Evolutionary conservation across 2,797 vertebrate genomes (phyloP), one percentile per base, ranked within the genome.

Genomic region (Pangasius sanitwongsei): DNA sequence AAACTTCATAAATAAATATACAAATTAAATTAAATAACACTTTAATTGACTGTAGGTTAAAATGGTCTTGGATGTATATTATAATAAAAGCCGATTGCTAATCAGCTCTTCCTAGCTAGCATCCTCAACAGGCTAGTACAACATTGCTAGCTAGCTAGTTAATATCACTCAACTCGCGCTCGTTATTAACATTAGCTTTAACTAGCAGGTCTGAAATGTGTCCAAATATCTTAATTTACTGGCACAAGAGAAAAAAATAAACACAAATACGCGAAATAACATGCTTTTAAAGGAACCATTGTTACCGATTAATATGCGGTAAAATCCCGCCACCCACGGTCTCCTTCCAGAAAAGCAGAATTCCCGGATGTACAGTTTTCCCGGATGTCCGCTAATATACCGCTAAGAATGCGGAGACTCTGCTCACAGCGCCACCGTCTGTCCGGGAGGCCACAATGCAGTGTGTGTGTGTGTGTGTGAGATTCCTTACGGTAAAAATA

Each of bases 311-410:
- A 59, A 87, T 11, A 25, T 23, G 16, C 1, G 25, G 31, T n/a
- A 44, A 88, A 78, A 59, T 89, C 87, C 90, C 90, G 91, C 91
- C 88, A 90, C 59, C 31, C 69, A 31, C 81, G 55, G 34, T 25
- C 0, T 28, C 20, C 44, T 28, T 20, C 41, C 34, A 70, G 6
- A 83, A 80, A 78, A 55, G 61, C 41, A n/a, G 13, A 57, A 1
- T 48, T 55, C 78, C 87, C 89, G 91, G 91, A 90, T 86, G 77
- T 78, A n/a, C 41, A 18, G 25, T 2, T 53, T 23, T 7, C 5
- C 75, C 89, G 90, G 90, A 90, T 75, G 59, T 80, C 7, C n/a
- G 28, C 15, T 28, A 31, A 74, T 57, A 12, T 70, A 18, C 31
- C 0, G 41, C 20, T 34, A 34, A 18, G 2, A 7, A 2, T 15